phyloP scores from a whole-genome alignment of 2,888 invertebrate species.

The Ommatoiulus sabulosus region DNA sequence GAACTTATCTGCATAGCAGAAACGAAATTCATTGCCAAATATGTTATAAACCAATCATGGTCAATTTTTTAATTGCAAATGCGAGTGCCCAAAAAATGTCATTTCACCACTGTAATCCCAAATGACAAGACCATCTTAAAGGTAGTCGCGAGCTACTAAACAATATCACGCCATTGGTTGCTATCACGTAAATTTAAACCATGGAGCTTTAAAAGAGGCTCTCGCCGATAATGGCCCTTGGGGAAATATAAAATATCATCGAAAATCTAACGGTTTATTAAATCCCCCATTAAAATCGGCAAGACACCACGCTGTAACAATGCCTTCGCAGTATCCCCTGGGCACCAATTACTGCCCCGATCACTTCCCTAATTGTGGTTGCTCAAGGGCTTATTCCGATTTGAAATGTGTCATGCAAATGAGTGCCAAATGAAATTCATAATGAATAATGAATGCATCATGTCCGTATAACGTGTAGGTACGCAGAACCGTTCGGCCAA shows the following conservation, averaged over 20 bases:
- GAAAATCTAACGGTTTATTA: neutral
- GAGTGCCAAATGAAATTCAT: slow-evolving; percentile 22
- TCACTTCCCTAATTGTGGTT: neutral
- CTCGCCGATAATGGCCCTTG: neutral
- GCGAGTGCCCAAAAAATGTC: neutral
- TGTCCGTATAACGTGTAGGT: slow-evolving; percentile 52
- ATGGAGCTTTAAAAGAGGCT: too few relatives aligned
- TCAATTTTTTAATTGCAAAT: neutral
- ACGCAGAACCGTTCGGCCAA: slow-evolving; percentile 46
- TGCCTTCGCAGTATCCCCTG: neutral
- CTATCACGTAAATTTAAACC: neutral
- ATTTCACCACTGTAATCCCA: neutral
- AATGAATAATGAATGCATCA: slow-evolving; percentile 25
- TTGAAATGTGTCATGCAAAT: slow-evolving; percentile 32
- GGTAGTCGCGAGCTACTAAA: neutral
- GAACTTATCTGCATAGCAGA: neutral
- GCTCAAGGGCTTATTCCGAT: neutral
- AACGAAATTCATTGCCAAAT: neutral
- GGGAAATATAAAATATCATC: neutral
- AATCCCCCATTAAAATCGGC: neutral
- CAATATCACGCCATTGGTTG: neutral
- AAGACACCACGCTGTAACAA: neutral
- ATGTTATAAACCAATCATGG: neutral
- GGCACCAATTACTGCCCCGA: neutral
- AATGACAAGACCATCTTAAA: neutral